Evolutionary conservation across 1,140 invertebrate genomes (phyloP), one percentile per base, ranked within the genome.

Genomic region (Galleria mellonella): DNA sequence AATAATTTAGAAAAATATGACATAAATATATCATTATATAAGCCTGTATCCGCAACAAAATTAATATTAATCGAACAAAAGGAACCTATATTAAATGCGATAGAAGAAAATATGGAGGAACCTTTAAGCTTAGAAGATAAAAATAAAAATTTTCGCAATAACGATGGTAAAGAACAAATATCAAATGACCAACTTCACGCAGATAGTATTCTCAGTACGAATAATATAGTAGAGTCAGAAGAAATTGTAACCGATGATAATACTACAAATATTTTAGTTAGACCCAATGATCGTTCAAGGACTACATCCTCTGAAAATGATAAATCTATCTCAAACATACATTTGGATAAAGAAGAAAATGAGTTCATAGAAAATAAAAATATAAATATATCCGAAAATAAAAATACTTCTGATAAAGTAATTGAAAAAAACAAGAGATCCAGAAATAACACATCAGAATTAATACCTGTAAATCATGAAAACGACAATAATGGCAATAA

Each of bases 21-120:
- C 28, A 50, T 73, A 27, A 49, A 42, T 10, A 48, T 60, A 14
- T 49, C 43, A 12, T 12, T 36, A 32, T 67, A 60, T 29, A 56
- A 55, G 49, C 39, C 59, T 27, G 37, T 51, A 41, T 35, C 49
- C 17, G 57, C 70, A 11, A 43, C 41, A 17, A 50, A 54, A 41
- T 47, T 69, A 37, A 27, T 67, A 14, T 50, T 68, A 36, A 55
- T 47, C 13, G 54, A 73, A 45, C 66, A 54, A 35, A 39, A 45
- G 17, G 9, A 36, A 14, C 40, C 47, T 17, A 32, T 44, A 28
- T 56, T 47, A 12, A 68, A 66, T 17, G 68, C 61, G n/a, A 47
- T 48, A 30, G 9, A 62, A 37, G 54, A 59, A 54, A 28, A 51
- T 40, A 40, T 45, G 7, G 36, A 48, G 11, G 37, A 42, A 33